Evolutionary conservation across 2,797 vertebrate species (phyloP), one percentile per base, ranked within the genome.

Genomic region (Pipistrellus pygmaeus): DNA sequence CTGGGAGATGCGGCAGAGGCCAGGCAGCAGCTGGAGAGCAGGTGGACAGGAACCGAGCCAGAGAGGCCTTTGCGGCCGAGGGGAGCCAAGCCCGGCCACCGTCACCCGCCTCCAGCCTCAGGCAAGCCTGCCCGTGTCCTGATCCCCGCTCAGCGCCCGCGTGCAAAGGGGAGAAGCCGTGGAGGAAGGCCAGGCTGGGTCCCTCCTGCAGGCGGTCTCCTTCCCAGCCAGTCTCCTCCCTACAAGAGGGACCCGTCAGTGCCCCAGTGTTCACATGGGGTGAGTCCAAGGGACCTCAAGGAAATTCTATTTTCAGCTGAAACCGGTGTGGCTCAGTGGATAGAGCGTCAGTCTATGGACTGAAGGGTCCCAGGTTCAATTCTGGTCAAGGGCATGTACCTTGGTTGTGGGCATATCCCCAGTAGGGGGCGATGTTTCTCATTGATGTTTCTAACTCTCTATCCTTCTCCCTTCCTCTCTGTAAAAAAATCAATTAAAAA

Each of bases 1-100:
- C 80, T 75, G 38, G 85, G 88, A 68, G 89, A 89, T 84, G 78
- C 68, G 2, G 41, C 87, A 35, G 53, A 27, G 1, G 44, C 78
- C 51, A 30, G n/a, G 76, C 60, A 93, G 72, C 97, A 97, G 96
- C 93, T 97, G 97, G 93, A 32, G 53, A 96, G 85, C 96, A 97
- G 97, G 94, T 97, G 96, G 97, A 82, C 85, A 55, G 48, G 38
- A 73, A n/a, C n/a, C 60, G 68, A 53, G 92, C 83, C 96, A 88
- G 93, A 71, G 20, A 32, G 68, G 69, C 46, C 82, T 89, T 69
- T 12, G 0, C 3, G 15, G 78, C 75, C 60, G 41, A 91, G 44
- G 27, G 44, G 53, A 66, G 75, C 57, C 88, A 76, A 48, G 30
- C 68, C 13, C 53, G 6, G 41, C 88, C 60, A 30, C 57, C 73